These are phyloP conservation scores for Melieria crassipennis DNA, from an alignment of 2,888 invertebrate genomes.

Conservation along the genomic window DNA sequence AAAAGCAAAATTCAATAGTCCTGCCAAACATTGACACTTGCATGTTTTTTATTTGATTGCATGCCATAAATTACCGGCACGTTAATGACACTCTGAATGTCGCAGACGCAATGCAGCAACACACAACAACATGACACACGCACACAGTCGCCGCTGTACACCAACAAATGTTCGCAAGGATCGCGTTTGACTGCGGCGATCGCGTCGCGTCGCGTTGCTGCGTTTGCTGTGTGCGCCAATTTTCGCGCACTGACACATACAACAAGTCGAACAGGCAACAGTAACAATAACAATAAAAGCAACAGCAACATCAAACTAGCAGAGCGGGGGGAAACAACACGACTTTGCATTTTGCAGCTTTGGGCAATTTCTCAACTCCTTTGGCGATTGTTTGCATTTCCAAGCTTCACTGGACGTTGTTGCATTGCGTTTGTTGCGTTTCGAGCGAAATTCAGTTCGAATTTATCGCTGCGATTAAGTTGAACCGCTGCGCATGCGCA, in stretches of 20 bases:
- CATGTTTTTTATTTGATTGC: conserved; percentile 30
- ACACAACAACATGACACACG: background rate
- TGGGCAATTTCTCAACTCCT: conserved; percentile 23
- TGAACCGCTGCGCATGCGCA: conserved; percentile 29
- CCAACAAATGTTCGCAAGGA: conserved; percentile 4
- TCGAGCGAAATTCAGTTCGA: conserved; percentile 16
- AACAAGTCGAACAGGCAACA: too few species aligned
- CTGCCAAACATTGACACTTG: conserved; percentile 26
- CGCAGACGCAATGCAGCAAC: background rate
- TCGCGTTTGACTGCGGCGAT: background rate
- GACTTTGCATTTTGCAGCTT: conserved; percentile 1
- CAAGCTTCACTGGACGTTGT: background rate
- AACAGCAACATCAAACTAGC: too few species aligned
- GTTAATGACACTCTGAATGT: conserved; percentile 15
- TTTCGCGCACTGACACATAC: too few species aligned
- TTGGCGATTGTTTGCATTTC: conserved; percentile 18
- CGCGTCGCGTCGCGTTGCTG: conserved; percentile 1
- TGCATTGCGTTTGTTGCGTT: background rate
- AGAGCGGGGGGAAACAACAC: too few species aligned
- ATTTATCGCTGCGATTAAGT: conserved; percentile 30
- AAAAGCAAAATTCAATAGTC: conserved; percentile 26
- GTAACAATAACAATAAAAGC: too few species aligned
- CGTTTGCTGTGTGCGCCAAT: background rate
- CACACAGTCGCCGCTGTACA: background rate
- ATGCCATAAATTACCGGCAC: conserved; percentile 21